These are phyloP conservation scores for Myiotriccus ornatus DNA, from an alignment of 2,797 vertebrate species.

Conservation along the genomic window DNA sequence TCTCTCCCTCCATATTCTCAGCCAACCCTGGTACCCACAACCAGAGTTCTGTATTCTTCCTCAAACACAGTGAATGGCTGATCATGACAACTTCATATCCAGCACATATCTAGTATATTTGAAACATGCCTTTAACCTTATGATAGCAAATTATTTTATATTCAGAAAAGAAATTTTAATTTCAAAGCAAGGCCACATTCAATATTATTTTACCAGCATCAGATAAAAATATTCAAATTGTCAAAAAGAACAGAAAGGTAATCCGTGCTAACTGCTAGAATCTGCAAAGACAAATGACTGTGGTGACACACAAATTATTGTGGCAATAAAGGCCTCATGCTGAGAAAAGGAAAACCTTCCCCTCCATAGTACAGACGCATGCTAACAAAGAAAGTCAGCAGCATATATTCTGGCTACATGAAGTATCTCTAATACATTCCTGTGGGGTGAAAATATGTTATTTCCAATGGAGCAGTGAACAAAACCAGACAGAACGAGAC, in stretches of 20 bases:
- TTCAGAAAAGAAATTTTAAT: not conserved
- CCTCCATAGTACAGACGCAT: not conserved
- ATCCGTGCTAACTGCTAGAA: not conserved
- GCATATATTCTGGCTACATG: not conserved
- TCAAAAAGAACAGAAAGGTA: not conserved
- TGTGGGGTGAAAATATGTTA: not conserved
- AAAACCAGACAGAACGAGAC: not conserved
- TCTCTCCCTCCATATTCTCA: not conserved
- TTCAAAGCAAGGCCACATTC: not conserved
- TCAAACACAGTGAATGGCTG: not conserved
- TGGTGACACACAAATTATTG: not conserved
- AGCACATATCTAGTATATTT: not conserved
- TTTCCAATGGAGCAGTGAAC: not conserved
- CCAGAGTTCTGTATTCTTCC: not conserved
- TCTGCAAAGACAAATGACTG: not conserved
- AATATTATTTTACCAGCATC: not conserved
- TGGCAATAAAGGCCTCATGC: not conserved
- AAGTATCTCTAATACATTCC: not conserved
- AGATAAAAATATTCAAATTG: not conserved
- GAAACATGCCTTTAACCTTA: not conserved
- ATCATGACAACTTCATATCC: not conserved
- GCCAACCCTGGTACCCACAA: not conserved
- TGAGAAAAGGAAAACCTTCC: not conserved
- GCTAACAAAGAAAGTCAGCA: not conserved
- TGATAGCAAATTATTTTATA: not conserved